A percentile compares a stretch with the other conserved stretches of the same genome.
Evolutionary conservation across 2,113 vertebrate genomes (phyloP).

Genomic region (Probosciger aterrimus): DNA sequence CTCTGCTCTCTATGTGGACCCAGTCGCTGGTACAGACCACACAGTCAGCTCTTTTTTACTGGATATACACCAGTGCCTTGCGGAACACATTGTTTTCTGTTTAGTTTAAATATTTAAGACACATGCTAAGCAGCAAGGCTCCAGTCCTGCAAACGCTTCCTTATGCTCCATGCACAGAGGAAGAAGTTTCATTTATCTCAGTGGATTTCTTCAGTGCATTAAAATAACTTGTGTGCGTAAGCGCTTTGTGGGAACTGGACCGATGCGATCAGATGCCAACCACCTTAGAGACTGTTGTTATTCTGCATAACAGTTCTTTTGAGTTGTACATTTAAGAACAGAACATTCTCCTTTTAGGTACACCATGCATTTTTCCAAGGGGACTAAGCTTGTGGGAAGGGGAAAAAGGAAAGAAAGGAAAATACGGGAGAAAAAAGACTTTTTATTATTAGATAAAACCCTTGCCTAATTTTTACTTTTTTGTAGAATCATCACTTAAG

Average conservation of each 20-base stretch:
- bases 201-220: neutral
- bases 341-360: constrained; percentile 20
- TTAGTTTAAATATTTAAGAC: neutral
- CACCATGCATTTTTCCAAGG: neutral
- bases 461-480: neutral
- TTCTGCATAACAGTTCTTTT: neutral
- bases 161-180: neutral
- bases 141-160: neutral
- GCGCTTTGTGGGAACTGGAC: neutral
- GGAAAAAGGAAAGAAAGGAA: neutral
- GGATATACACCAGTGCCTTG: neutral
- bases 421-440: neutral
- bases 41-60: neutral
- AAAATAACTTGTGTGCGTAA: neutral
- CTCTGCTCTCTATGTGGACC: neutral
- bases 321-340: neutral
- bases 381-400: neutral
- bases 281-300: constrained; percentile 14
- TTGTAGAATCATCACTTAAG: neutral
- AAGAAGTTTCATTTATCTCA: neutral
- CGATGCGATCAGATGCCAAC: rapidly evolving
- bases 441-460: neutral
- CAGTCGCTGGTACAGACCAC: neutral
- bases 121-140: neutral
- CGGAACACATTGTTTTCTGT: rapidly evolving